Evolutionary conservation across 1,140 invertebrate genomes (phyloP).

Genomic region (Frieseomelitta varia): DNA sequence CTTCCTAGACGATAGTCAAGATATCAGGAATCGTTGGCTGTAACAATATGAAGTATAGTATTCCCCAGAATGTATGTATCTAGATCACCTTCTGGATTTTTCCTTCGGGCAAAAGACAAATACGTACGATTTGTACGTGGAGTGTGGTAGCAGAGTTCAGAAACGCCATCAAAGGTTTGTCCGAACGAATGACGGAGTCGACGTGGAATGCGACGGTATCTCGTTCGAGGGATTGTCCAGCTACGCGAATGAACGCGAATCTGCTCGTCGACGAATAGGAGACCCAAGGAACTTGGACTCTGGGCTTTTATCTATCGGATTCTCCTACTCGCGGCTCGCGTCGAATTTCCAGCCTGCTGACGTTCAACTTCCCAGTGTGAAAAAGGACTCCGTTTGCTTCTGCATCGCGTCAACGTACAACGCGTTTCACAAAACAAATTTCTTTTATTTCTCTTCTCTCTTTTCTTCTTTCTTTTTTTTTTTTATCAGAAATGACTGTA

Average conservation of each 20-base stretch:
- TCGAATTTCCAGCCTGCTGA: constrained; percentile 30
- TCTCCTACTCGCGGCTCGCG: constrained; percentile 14
- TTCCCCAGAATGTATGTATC: neutral
- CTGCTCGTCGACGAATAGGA: constrained; percentile 30
- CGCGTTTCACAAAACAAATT: neutral
- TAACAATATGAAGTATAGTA: neutral
- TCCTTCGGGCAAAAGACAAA: neutral
- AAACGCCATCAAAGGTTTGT: constrained; percentile 25
- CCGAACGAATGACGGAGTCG: constrained; percentile 70
- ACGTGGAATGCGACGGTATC: constrained; percentile 79
- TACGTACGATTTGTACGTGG: neutral
- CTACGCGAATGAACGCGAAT: constrained; percentile 46
- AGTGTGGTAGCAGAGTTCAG: neutral
- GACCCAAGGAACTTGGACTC: constrained; percentile 30
- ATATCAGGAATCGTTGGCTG: neutral
- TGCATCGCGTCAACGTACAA: neutral
- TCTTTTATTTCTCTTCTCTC: neutral
- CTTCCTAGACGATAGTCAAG: neutral
- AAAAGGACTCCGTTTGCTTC: neutral
- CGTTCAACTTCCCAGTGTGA: neutral
- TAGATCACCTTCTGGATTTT: neutral
- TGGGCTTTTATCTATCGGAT: constrained; percentile 47
- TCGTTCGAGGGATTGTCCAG: constrained; percentile 66
- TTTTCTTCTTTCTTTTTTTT: too few relatives aligned
- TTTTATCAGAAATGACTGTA: neutral